Base-by-base conservation (phyloP, 2,113 vertebrate genomes). In the Neoarius graeffei region DNA sequence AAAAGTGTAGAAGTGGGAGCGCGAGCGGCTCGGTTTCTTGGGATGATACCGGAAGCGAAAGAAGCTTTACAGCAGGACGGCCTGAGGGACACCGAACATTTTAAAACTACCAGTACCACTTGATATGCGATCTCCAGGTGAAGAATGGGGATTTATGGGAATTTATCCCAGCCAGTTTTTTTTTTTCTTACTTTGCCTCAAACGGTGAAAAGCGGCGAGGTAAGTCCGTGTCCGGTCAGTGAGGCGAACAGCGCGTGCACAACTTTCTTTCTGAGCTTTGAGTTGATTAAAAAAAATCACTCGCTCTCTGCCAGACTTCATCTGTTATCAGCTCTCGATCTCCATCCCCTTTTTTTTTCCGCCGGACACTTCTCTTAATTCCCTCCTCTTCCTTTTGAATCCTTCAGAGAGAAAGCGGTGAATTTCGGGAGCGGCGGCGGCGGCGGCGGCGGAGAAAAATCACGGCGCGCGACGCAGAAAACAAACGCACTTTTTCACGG, bases 31-130 rank as follows among this genome's bases (percentile, higher is more conserved):
- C 88, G 90, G 91, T 87, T 92, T 94, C 92, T 94, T 91, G 87
- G 91, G 91, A 90, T 93, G 88, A 92, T 88, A 94, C 94, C 94
- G 94, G 94, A 94, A 95, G 94, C 93, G 90, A 92, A 92, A 90
- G 83, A 91, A 89, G 90, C 91, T 1, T 93, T 92, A 93, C 91
- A 82, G 80, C 91, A 57, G 86, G 88, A 91, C 92, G 92, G 92
- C 92, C 93, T 91, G 92, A 14, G 88, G 93, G 92, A 88, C 91
- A 90, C 87, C 85, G 86, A 93, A 93, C 93, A 93, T 88, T 84
- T 79, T 87, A 30, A 42, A 57, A 67, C 85, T 57, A 54, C 42
- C 64, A 77, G 19, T 64, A 85, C 11, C n/a, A 42, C 67, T 73
- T 85, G 17, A 73, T 73, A 57, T 59, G 20, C 83, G 67, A 14